Evolutionary conservation across 2,888 invertebrate species (phyloP).

Genomic region (Sabatieria punctata): DNA sequence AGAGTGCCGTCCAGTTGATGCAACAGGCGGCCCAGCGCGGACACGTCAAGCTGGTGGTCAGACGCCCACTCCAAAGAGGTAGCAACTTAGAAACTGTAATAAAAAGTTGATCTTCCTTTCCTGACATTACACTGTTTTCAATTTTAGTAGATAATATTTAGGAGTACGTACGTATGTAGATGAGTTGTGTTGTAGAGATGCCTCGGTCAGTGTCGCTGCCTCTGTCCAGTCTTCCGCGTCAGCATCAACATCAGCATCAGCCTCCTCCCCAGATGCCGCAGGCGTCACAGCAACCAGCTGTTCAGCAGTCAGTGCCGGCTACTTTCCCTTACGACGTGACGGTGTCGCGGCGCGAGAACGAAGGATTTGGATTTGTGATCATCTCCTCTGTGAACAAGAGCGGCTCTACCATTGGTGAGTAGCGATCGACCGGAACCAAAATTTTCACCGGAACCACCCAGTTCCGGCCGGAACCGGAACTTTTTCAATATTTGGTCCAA

Average conservation of each 20-base stretch:
- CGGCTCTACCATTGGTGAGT: constrained; percentile 73
- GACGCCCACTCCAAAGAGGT: constrained; percentile 36
- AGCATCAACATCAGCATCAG: neutral
- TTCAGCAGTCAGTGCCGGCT: neutral
- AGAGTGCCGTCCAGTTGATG: constrained; percentile 78
- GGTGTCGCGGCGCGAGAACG: constrained; percentile 69
- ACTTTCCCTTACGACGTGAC: constrained; percentile 71
- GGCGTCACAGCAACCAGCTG: neutral
- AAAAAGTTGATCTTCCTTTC: constrained; percentile 15
- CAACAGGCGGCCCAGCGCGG: constrained; percentile 70
- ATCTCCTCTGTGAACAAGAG: constrained; percentile 81
- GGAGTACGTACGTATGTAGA: no score
- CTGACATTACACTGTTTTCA: constrained; percentile 5
- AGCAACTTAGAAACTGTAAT: neutral
- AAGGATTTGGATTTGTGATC: constrained; percentile 97
- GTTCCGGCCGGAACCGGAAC: no score
- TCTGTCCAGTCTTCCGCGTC: constrained; percentile 2
- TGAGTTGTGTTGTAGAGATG: no score
- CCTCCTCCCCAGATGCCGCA: neutral
- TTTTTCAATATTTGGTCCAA: no score
- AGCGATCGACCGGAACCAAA: no score
- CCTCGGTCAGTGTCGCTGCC: constrained; percentile 14
- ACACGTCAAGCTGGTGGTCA: constrained; percentile 59
- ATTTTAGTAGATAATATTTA: neutral
- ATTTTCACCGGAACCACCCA: no score